These are phyloP conservation scores for Chloroceryle aenea DNA, from an alignment of 2,113 vertebrate genomes.

Conservation along the genomic window DNA sequence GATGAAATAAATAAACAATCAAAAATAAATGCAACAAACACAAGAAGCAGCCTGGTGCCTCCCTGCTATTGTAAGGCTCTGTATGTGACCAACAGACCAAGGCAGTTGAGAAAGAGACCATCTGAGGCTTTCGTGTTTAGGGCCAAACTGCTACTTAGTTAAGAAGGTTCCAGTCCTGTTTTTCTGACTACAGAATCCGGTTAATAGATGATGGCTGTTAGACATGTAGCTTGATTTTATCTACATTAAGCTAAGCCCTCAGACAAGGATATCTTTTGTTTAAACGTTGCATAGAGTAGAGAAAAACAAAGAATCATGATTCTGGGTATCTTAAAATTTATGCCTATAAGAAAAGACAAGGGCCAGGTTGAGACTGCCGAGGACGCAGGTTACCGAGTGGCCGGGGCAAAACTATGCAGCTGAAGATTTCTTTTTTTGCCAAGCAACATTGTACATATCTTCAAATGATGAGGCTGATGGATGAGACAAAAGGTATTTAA, in stretches of 20 bases:
- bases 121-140: background rate
- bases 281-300: background rate
- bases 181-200: background rate
- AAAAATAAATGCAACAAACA: background rate
- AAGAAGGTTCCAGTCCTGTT: background rate
- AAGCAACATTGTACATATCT: background rate
- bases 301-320: background rate
- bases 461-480: too few species aligned
- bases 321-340: background rate
- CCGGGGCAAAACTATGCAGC: background rate
- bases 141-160: background rate
- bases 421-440: background rate
- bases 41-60: background rate
- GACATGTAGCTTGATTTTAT: background rate
- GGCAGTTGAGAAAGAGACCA: background rate
- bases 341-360: background rate
- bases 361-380: background rate
- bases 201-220: background rate
- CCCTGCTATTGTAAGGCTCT: background rate
- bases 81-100: background rate
- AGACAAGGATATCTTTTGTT: background rate
- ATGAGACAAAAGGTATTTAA: background rate
- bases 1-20: constrained; percentile 18
- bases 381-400: background rate
- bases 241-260: background rate